A percentile compares a stretch with the other conserved stretches of the same genome.
Conservation (phyloP, 2,113 vertebrate genomes). For the Prunella himalayana region DNA sequence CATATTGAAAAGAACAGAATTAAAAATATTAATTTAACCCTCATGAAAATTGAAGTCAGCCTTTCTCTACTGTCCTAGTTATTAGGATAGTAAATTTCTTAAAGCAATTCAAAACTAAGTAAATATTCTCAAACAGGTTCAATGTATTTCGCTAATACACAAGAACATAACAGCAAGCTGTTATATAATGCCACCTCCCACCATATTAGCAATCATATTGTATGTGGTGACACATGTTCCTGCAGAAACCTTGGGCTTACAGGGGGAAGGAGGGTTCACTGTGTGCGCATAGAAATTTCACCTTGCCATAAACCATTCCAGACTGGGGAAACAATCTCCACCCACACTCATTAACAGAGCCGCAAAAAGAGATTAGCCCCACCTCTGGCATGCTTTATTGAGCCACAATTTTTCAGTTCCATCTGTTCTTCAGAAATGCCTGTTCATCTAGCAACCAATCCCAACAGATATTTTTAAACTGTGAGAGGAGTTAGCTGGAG, state of each 20-base stretch:
- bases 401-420: neutral
- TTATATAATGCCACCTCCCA: neutral
- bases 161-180: neutral
- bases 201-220: neutral
- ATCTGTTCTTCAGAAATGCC: constrained; percentile 33
- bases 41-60: neutral
- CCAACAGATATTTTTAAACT: neutral
- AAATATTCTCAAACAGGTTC: neutral
- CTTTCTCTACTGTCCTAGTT: neutral
- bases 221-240: neutral
- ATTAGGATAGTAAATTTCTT: neutral
- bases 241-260: neutral
- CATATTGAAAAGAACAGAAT: neutral
- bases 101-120: neutral
- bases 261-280: neutral
- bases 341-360: neutral
- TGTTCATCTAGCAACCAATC: constrained; percentile 8
- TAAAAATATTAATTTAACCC: neutral
- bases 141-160: neutral
- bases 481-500: neutral
- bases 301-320: neutral
- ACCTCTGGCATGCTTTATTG: neutral
- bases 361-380: neutral
- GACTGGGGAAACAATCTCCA: neutral
- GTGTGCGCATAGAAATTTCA: neutral